These are phyloP conservation scores for Delichon dasypus DNA, from an alignment of 2,797 vertebrate genomes.

Conservation along the genomic window DNA sequence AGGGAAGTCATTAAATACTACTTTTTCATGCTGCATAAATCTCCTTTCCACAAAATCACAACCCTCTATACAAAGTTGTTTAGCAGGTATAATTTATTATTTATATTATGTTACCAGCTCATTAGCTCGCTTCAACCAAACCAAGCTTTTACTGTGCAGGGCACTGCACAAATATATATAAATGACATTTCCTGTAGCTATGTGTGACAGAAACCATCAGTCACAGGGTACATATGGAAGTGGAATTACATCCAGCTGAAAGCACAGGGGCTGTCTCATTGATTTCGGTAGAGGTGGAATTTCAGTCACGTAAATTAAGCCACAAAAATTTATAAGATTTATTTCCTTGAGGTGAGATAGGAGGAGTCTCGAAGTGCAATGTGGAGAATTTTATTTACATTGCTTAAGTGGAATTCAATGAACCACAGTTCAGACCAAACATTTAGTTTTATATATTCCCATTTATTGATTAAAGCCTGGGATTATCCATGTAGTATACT, in stretches of 20 bases:
- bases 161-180: background rate
- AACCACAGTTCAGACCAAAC: background rate
- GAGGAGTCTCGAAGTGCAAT: background rate
- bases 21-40: background rate
- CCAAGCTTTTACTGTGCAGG: background rate
- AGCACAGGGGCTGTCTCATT: background rate
- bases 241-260: background rate
- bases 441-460: background rate
- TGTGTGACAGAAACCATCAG: background rate
- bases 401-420: background rate
- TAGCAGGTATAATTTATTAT: constrained; percentile 16
- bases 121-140: background rate
- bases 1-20: background rate
- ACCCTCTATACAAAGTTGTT: background rate
- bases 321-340: background rate
- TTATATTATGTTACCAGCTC: background rate
- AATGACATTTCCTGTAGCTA: constrained; percentile 24
- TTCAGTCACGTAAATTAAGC: background rate
- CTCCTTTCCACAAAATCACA: background rate
- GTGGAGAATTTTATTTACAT: background rate
- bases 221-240: background rate
- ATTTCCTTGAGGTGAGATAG: background rate
- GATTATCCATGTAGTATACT: background rate
- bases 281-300: background rate
- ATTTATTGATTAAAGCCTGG: background rate